phyloP scores from a whole-genome alignment of 2,888 invertebrate species.

The Stenodera caucasica region DNA sequence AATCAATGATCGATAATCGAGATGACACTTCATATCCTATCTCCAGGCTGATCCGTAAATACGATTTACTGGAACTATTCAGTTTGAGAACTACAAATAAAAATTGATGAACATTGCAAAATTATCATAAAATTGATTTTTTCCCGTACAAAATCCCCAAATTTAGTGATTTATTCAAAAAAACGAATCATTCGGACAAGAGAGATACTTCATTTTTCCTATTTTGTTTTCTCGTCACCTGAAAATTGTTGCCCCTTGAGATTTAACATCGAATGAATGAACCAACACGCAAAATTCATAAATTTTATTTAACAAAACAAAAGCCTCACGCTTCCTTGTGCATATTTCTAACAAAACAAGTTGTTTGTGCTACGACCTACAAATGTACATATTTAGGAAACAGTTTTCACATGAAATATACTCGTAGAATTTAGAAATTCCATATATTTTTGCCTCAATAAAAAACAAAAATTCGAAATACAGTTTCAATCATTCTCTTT shows the following conservation, averaged over 20 bases:
- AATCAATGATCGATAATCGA: conserved; percentile 47
- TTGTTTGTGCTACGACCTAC: conserved; percentile 24
- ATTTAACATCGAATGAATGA: conserved; percentile 11
- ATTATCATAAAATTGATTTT: too few relatives aligned
- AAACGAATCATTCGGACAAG: too few relatives aligned
- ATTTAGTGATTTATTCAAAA: too few relatives aligned
- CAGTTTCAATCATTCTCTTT: too few relatives aligned
- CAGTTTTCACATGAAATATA: conserved; percentile 22
- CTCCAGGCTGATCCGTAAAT: conserved; percentile 13
- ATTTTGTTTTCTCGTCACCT: background rate
- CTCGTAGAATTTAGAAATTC: conserved; percentile 11
- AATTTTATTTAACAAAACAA: conserved; percentile 26
- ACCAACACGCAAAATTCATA: conserved; percentile 24
- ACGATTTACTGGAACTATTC: conserved; percentile 3
- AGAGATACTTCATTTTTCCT: too few relatives aligned
- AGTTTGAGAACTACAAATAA: background rate
- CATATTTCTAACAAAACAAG: conserved; percentile 8
- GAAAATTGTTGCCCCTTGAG: background rate
- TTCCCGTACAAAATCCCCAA: too few relatives aligned
- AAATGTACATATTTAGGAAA: conserved; percentile 22
- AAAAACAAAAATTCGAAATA: too few relatives aligned
- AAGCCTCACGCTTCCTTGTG: conserved; percentile 12
- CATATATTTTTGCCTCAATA: background rate
- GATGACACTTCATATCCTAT: conserved; percentile 33
- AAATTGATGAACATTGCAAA: background rate